Evolutionary conservation across 2,888 invertebrate species (phyloP).

Genomic region (Apodemia duryi): DNA sequence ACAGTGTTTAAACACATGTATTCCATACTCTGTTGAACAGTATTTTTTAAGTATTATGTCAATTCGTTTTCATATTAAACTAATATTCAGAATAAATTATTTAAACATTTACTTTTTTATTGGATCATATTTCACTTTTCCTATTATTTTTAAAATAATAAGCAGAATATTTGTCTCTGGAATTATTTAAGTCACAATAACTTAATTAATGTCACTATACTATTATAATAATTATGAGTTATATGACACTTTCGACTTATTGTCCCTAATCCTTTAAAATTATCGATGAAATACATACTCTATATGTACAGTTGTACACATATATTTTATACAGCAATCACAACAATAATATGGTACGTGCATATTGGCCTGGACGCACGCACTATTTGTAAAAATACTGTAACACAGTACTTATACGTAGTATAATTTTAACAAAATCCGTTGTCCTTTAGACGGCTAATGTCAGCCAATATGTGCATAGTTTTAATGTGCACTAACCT

Average conservation of each 20-base stretch:
- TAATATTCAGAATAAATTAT: not conserved
- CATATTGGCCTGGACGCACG: constrained; percentile 3
- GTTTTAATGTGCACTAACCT: constrained; percentile 47
- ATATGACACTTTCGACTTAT: constrained; percentile 49
- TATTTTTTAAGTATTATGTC: not conserved
- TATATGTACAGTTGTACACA: not conserved
- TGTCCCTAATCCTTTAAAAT: constrained; percentile 23
- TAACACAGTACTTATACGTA: not conserved
- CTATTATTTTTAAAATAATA: not conserved
- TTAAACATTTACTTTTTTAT: not conserved
- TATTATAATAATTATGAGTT: constrained; percentile 24
- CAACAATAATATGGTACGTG: constrained; percentile 29
- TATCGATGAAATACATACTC: constrained; percentile 8
- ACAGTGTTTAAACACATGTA: not conserved
- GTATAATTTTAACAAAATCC: not conserved
- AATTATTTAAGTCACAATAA: not conserved
- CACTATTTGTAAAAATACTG: not conserved
- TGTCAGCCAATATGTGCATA: constrained; percentile 7
- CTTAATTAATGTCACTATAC: constrained; percentile 6
- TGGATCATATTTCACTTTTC: not conserved
- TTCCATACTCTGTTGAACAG: not conserved
- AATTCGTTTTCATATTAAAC: not conserved
- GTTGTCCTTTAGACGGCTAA: not conserved
- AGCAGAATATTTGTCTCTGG: not conserved
- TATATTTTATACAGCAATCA: constrained; percentile 19